Evolutionary conservation across 2,888 invertebrate species (phyloP).

Genomic region (Teleogryllus oceanicus): DNA sequence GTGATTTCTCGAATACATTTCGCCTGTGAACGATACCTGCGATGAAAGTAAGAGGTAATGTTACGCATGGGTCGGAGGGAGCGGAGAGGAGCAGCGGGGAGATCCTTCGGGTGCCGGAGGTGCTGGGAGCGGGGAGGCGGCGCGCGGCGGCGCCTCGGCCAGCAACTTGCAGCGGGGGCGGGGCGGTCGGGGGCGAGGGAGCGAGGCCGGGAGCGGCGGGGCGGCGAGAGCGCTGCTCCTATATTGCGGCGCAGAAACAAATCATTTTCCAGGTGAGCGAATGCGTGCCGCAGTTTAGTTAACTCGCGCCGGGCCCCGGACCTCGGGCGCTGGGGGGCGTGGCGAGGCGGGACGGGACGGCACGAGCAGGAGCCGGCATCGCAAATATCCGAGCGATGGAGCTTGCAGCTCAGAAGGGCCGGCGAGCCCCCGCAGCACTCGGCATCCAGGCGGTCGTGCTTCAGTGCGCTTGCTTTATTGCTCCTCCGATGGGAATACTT

Average conservation of each 20-base stretch:
- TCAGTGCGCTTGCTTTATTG: too few relatives aligned
- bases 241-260: conserved; percentile 18
- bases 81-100: not conserved
- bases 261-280: conserved; percentile 18
- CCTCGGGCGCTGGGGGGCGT: not conserved
- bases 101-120: not conserved
- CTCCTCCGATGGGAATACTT: too few relatives aligned
- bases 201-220: too few relatives aligned
- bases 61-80: too few relatives aligned
- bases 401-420: not conserved
- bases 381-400: not conserved
- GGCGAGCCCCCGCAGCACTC: too few relatives aligned
- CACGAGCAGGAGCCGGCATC: not conserved
- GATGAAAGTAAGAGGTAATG: too few relatives aligned
- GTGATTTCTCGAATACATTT: too few relatives aligned
- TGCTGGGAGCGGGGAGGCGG: not conserved
- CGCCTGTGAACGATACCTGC: too few relatives aligned
- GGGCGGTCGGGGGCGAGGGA: too few relatives aligned
- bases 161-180: not conserved
- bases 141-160: not conserved
- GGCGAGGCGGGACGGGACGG: not conserved
- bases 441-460: too few relatives aligned
- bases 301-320: not conserved
- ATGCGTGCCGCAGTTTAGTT: not conserved
- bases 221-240: not conserved